These are phyloP conservation scores for Notarius quadriscutis DNA, from an alignment of 2,113 vertebrate species.

Conservation along the genomic window DNA sequence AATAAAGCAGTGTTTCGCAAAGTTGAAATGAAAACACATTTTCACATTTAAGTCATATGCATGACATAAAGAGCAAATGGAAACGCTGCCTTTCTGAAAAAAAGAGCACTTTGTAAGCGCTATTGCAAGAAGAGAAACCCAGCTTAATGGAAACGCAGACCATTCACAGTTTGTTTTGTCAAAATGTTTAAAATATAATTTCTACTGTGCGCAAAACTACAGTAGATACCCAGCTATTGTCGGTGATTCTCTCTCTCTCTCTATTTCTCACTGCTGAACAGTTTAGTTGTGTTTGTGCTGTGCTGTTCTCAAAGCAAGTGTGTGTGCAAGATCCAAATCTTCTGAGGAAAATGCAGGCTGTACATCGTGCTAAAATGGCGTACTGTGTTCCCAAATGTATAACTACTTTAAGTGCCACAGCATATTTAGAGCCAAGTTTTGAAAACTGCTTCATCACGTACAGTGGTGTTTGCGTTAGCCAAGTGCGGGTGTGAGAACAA, in stretches of 20 bases:
- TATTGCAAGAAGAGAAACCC: too few species aligned
- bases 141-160: too few species aligned
- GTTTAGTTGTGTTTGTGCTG: background rate
- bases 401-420: background rate
- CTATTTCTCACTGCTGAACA: slow-evolving; percentile 21
- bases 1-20: too few species aligned
- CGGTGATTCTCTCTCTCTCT: background rate
- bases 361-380: background rate
- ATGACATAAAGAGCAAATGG: too few species aligned
- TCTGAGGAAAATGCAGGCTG: background rate
- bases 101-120: too few species aligned
- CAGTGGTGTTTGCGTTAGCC: background rate
- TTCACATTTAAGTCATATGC: too few species aligned
- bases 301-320: background rate
- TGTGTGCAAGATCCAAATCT: background rate
- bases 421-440: background rate
- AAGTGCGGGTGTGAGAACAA: background rate
- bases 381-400: background rate
- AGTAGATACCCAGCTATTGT: background rate
- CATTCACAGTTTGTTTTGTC: too few species aligned
- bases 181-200: too few species aligned
- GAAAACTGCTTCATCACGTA: background rate
- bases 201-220: too few species aligned
- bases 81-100: too few species aligned
- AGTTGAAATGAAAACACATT: too few species aligned